Conservation (phyloP, 64 coral and sea anemone species). For the Astreopora myriophthalma region DNA sequence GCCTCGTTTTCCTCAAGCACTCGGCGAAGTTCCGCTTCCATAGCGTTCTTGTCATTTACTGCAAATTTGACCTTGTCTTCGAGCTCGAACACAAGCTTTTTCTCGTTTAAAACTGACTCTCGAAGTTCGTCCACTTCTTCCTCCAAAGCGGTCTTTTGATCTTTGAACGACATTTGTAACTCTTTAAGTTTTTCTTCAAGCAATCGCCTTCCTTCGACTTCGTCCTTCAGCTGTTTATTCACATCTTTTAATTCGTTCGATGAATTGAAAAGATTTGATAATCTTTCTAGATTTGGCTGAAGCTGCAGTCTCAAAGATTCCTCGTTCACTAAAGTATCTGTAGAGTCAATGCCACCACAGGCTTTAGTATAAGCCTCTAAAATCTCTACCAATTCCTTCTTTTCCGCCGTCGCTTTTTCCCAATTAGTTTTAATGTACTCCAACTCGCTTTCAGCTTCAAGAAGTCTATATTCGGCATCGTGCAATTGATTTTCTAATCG, state of each 20-base stretch:
- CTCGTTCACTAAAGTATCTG: background rate
- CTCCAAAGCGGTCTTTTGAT: background rate
- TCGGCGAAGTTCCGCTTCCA: background rate
- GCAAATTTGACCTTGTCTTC: background rate
- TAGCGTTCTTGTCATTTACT: background rate
- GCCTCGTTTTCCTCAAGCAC: background rate
- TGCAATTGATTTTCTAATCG: background rate
- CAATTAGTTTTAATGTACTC: background rate
- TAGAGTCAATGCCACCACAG: background rate
- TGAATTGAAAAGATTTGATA: background rate
- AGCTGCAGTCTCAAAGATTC: background rate
- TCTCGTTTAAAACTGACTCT: conserved; percentile 15
- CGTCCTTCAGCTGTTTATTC: background rate
- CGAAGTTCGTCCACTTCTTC: background rate
- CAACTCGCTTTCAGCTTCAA: conserved; percentile 19
- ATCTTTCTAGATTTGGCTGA: background rate
- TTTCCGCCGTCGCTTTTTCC: background rate
- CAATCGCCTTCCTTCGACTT: background rate
- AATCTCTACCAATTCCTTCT: background rate
- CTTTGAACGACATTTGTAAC: background rate
- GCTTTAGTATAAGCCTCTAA: background rate
- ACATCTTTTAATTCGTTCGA: conserved; percentile 42
- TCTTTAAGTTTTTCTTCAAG: conserved; percentile 39
- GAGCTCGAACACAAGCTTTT: conserved; percentile 10
- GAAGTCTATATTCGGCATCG: background rate